These are phyloP conservation scores for Eupithecia vulgata DNA, from an alignment of 2,888 invertebrate genomes.

Conservation along the genomic window DNA sequence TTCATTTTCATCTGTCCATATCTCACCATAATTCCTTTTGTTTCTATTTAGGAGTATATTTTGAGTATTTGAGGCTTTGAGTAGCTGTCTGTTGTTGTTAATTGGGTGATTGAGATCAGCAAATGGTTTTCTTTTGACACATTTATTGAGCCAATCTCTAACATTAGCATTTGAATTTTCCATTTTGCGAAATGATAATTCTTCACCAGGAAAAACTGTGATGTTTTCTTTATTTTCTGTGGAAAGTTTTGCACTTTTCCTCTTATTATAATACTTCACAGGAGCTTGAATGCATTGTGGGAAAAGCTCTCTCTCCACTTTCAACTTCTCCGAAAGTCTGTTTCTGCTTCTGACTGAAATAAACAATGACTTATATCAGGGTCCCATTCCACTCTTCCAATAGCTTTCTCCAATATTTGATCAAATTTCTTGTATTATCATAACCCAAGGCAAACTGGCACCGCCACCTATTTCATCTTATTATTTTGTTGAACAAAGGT, in stretches of 20 bases:
- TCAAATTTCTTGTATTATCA: too few species aligned
- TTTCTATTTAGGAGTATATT: constrained; percentile 32
- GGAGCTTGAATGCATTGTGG: constrained; percentile 77
- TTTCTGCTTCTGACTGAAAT: constrained; percentile 64
- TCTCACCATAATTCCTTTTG: constrained; percentile 50
- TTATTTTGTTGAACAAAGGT: too few species aligned
- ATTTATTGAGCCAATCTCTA: constrained; percentile 67
- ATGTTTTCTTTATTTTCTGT: constrained; percentile 59
- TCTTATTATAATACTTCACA: constrained; percentile 70
- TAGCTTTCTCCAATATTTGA: too few species aligned
- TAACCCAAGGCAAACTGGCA: too few species aligned
- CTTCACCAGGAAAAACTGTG: constrained; percentile 62
- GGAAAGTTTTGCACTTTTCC: constrained; percentile 56
- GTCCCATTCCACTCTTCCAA: too few species aligned
- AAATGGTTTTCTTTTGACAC: constrained; percentile 64
- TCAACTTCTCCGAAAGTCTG: constrained; percentile 66
- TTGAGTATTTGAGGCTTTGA: constrained; percentile 34
- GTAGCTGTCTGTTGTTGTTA: constrained; percentile 24
- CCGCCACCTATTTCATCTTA: too few species aligned
- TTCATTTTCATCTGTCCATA: constrained; percentile 35
- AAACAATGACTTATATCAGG: not conserved
- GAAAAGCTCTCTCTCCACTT: constrained; percentile 72
- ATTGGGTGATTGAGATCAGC: constrained; percentile 60
- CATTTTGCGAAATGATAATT: constrained; percentile 57
- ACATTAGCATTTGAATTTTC: constrained; percentile 63